Base-by-base conservation (phyloP, 23 tunicate genomes). In the Trididemnum clinides region DNA sequence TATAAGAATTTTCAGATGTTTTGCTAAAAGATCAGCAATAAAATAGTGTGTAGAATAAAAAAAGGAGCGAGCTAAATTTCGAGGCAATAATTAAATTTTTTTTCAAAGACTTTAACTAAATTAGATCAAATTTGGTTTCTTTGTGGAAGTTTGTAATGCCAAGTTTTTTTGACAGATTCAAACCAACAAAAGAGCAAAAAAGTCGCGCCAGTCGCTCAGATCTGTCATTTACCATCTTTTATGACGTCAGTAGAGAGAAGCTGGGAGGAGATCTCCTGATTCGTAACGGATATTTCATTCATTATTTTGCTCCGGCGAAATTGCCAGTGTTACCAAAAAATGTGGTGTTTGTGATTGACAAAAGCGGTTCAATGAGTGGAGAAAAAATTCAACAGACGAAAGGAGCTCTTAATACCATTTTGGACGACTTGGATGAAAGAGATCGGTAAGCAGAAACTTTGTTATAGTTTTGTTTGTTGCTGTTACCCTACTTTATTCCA, bases 281-380 rank as follows among this genome's bases (percentile, higher is more conserved):
- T 22, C 62, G 76, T 0, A 38, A 91, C 28, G 96, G 90, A 12
- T 91, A 91, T 31, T 91, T 91, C 59, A 88, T 91, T 33, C 96
- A 91, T 70, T 91, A 71, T 35, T 91, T 91, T 54, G 96, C 96
- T 19, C 96, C 96, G 22, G 44, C 50, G 25, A 63, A 75, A 25
- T 64, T 91, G 69, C 90, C 96, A 25, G 87, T 86, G 4, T 71
- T 91, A 7, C 90, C 96, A 74, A 91, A 91, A 34, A 86, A 81
- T 27, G 76, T 91, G 20, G 96, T 91, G 7, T 91, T 91, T 64
- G 86, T 91, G 29, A 86, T 91, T 49, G 96, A 91, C 71, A 44
- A 28, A 33, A 91, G 96, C 79, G 90, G 96, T 1, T 91, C 96
- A 0, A 91, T 91, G 96, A 12, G 38, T 20, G 96, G 96, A 1